Evolutionary conservation across 2,113 vertebrate species (phyloP).

Genomic region (Albula goreensis): DNA sequence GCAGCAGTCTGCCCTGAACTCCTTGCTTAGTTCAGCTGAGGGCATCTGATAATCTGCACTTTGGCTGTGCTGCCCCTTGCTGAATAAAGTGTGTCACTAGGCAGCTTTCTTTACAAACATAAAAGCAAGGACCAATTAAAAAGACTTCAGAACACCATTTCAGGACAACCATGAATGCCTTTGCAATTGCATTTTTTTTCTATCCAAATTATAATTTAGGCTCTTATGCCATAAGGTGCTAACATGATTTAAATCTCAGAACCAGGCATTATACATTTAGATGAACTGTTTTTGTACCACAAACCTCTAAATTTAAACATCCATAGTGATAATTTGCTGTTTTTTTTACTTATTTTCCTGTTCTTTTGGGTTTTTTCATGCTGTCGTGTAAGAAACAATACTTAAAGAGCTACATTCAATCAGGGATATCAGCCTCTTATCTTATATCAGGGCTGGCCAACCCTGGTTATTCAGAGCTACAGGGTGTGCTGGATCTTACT

Average conservation of each 20-base stretch:
- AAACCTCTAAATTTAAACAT: not conserved
- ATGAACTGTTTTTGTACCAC: not conserved
- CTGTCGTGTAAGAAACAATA: no score
- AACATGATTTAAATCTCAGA: not conserved
- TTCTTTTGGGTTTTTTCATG: no score
- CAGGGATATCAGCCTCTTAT: no score
- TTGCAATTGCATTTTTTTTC: no score
- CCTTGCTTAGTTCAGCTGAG: not conserved
- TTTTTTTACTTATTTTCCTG: not conserved
- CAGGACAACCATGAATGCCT: no score
- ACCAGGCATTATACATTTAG: not conserved
- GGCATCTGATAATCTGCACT: not conserved
- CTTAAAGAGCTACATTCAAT: no score
- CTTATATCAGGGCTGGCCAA: no score
- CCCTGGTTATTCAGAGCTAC: no score
- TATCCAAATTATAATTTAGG: no score
- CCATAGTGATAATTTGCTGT: not conserved
- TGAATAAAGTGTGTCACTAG: not conserved
- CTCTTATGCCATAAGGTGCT: not conserved
- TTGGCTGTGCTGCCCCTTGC: not conserved
- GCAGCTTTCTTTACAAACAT: not conserved
- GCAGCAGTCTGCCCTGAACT: not conserved
- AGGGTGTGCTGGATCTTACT: no score
- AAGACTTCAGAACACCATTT: not conserved
- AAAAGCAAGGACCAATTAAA: not conserved